Evolutionary conservation across 1,140 invertebrate species (phyloP).

Genomic region (Calycopis cecrops): DNA sequence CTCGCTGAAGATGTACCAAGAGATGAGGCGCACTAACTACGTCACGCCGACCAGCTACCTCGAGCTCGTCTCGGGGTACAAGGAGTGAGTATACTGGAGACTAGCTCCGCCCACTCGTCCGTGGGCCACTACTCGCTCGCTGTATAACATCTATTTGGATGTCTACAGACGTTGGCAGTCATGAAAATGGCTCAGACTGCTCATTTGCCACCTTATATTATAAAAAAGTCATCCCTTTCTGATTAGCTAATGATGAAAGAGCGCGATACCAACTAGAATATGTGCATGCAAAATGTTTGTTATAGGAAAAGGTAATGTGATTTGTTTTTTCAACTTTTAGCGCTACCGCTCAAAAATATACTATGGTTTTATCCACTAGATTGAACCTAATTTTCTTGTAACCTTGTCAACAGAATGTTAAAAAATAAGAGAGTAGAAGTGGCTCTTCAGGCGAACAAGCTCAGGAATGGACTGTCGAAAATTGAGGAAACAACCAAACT

Average conservation of each 20-base stretch:
- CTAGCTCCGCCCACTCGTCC: slow-evolving; percentile 85
- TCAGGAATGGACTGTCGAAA: slow-evolving; percentile 85
- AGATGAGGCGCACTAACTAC: slow-evolving; percentile 89
- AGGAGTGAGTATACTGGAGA: slow-evolving; percentile 76
- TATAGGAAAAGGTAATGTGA: no score
- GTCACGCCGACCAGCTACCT: slow-evolving; percentile 91
- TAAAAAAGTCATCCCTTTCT: no score
- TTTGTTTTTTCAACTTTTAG: no score
- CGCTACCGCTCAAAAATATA: no score
- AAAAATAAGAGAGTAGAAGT: slow-evolving; percentile 82
- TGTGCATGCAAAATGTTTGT: no score
- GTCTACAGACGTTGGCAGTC: no score
- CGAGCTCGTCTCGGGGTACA: slow-evolving; percentile 88
- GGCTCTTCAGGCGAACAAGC: slow-evolving; percentile 82
- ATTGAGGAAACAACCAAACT: slow-evolving; percentile 85
- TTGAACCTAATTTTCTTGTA: background rate
- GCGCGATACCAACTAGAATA: no score
- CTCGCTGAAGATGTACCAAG: slow-evolving; percentile 81
- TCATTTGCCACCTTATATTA: no score
- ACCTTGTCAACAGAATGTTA: slow-evolving; percentile 78
- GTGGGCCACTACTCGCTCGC: slow-evolving; percentile 81
- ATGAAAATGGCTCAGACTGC: no score
- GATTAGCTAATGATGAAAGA: no score
- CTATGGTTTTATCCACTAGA: background rate
- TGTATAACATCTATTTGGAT: no score